These are phyloP conservation scores for Sphyrna mokarran DNA, from an alignment of 2,113 vertebrate genomes.

Conservation along the genomic window DNA sequence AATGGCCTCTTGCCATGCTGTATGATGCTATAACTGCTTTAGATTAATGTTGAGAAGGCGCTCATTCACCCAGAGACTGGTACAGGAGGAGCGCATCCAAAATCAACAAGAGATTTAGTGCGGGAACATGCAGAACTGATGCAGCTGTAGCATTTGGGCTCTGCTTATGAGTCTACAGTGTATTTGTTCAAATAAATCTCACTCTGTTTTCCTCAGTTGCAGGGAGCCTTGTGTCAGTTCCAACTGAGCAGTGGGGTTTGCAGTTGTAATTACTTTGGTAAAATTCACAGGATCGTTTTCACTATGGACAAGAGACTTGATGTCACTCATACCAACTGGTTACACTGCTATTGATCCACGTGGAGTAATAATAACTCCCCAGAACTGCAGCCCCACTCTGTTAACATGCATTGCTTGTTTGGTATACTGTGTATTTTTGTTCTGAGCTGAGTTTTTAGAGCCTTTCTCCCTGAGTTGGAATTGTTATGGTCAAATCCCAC, in stretches of 20 bases:
- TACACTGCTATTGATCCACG: neutral
- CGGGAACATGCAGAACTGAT: neutral
- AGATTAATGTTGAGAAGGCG: neutral
- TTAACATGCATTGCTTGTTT: neutral
- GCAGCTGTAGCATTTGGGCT: neutral
- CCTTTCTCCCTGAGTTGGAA: neutral
- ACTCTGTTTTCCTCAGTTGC: conserved; percentile 17
- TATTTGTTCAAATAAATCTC: conserved; percentile 20
- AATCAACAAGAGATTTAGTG: neutral
- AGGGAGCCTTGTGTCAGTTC: neutral
- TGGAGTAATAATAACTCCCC: neutral
- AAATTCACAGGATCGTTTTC: neutral
- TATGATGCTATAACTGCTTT: neutral
- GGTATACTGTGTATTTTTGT: neutral
- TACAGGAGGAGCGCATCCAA: neutral
- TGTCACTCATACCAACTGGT: neutral
- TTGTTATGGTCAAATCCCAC: neutral
- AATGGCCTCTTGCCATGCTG: neutral
- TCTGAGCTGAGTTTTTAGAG: neutral
- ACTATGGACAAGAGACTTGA: neutral
- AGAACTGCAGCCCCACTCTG: neutral
- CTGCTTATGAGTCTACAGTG: neutral
- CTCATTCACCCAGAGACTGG: neutral
- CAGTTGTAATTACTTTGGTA: conserved; percentile 7
- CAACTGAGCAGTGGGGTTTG: neutral